phyloP scores from a whole-genome alignment of 2,797 vertebrate species.

The Arnoldichthys spilopterus region DNA sequence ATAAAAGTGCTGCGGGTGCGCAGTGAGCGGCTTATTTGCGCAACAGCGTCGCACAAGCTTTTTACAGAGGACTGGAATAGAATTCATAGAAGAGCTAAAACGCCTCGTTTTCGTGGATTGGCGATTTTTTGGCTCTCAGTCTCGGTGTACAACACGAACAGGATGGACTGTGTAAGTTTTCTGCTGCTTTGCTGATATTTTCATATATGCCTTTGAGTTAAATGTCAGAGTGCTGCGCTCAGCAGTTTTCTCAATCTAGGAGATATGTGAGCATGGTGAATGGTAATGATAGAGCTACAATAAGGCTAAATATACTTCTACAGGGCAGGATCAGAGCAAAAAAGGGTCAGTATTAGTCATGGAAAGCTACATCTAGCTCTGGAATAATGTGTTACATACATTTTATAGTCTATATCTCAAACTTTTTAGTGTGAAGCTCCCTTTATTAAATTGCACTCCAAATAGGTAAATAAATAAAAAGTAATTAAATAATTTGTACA shows the following conservation, averaged over 20 bases:
- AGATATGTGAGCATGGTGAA: background rate
- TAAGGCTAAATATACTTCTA: background rate
- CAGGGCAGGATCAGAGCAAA: background rate
- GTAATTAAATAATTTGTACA: background rate
- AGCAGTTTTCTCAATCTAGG: background rate
- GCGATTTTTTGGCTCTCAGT: background rate
- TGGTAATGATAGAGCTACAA: background rate
- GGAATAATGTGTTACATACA: background rate
- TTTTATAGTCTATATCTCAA: background rate
- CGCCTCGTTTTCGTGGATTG: background rate
- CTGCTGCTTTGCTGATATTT: background rate
- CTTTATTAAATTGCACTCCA: background rate
- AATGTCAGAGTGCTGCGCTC: background rate
- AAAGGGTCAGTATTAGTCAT: background rate
- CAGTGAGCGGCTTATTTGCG: background rate
- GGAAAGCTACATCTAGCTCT: background rate
- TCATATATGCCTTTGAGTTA: background rate
- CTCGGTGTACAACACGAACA: slow-evolving; percentile 25
- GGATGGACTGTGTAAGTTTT: slow-evolving; percentile 54
- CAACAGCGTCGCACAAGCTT: background rate
- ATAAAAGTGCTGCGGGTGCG: background rate
- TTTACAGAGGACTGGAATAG: background rate
- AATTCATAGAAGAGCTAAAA: background rate
- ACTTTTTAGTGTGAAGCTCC: background rate
- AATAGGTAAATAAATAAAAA: background rate